These are phyloP conservation scores for Maniola jurtina DNA, from an alignment of 1,140 invertebrate genomes.

Conservation along the genomic window DNA sequence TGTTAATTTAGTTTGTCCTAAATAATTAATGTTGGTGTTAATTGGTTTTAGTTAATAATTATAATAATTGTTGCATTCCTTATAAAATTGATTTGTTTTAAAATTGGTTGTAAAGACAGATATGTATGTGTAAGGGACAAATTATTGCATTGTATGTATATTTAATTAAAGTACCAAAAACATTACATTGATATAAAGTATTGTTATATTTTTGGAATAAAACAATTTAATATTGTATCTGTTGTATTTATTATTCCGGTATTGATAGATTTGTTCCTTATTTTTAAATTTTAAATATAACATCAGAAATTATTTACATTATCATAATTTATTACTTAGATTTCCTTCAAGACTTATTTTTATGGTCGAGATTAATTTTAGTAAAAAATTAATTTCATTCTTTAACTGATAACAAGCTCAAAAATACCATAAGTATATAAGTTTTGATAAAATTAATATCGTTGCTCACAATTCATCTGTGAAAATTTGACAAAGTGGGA, in stretches of 20 bases:
- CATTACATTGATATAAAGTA: constrained; percentile 36
- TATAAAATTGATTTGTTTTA: neutral
- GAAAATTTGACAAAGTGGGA: too few relatives aligned
- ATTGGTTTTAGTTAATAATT: neutral
- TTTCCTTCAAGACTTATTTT: too few relatives aligned
- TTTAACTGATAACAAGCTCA: too few relatives aligned
- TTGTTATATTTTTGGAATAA: constrained; percentile 61
- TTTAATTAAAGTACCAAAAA: constrained; percentile 28
- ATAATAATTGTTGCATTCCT: neutral
- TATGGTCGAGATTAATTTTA: too few relatives aligned
- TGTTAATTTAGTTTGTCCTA: neutral
- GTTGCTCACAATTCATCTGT: too few relatives aligned
- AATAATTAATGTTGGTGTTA: neutral
- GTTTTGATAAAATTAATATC: too few relatives aligned
- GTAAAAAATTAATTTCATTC: too few relatives aligned
- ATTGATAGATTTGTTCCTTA: neutral
- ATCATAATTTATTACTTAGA: too few relatives aligned
- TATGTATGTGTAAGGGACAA: neutral
- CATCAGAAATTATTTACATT: too few relatives aligned
- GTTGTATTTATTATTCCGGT: constrained; percentile 17
- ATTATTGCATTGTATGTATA: neutral
- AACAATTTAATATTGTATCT: constrained; percentile 24
- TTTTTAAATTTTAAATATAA: neutral
- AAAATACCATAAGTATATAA: too few relatives aligned
- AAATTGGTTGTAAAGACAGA: neutral